Evolutionary conservation across 2,113 vertebrate genomes (phyloP).

Genomic region (Pseudois nayaur): DNA sequence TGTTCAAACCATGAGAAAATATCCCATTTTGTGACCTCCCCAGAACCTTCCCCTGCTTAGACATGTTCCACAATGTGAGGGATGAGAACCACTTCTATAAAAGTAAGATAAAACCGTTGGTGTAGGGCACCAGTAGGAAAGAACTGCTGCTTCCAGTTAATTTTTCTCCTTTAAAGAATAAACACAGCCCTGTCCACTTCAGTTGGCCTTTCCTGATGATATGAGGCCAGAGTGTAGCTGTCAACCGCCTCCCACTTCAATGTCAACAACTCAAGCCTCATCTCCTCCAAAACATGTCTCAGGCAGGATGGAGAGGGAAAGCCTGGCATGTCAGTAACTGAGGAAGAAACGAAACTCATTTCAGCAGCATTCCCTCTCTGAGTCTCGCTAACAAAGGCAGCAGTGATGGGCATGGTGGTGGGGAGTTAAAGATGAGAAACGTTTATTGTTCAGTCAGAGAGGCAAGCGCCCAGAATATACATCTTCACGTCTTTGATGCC

Average conservation of each 20-base stretch:
- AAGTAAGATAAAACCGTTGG: not conserved
- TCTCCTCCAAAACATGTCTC: not conserved
- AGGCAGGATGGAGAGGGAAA: not conserved
- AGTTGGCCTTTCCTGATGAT: not conserved
- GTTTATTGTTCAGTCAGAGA: not conserved
- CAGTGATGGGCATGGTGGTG: rapidly evolving
- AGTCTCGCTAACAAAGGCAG: not conserved
- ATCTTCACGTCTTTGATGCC: not conserved
- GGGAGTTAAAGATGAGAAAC: not conserved
- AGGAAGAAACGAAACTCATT: not conserved
- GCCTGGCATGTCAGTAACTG: not conserved
- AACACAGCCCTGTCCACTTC: not conserved
- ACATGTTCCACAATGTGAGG: not conserved
- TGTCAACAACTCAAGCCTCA: not conserved
- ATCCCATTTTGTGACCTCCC: not conserved
- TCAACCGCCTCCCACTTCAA: not conserved
- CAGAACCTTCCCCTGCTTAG: not conserved
- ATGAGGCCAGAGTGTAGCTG: not conserved
- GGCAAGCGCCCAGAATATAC: not conserved
- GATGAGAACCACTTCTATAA: not conserved
- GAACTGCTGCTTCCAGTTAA: not conserved
- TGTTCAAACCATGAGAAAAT: not conserved
- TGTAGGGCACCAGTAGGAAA: not conserved
- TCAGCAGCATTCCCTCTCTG: not conserved
- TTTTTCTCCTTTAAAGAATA: not conserved